Evolutionary conservation across 2,797 vertebrate genomes (phyloP).

Genomic region (Enteromius paludinosus): DNA sequence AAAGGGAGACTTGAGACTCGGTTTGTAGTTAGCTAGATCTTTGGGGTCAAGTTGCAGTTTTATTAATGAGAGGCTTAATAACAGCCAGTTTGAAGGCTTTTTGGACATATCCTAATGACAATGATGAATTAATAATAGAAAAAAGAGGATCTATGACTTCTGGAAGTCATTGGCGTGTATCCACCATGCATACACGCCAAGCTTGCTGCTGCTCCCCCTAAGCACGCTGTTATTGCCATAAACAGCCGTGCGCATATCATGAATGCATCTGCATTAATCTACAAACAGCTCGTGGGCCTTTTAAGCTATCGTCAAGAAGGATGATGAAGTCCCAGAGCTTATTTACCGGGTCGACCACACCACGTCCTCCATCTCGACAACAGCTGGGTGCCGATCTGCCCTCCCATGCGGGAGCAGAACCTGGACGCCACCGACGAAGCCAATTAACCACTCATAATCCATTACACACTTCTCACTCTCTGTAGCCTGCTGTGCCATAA

Average conservation of each 20-base stretch:
- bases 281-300: neutral
- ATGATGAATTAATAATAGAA: too few species aligned
- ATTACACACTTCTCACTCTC: conserved; percentile 26
- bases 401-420: conserved; percentile 13
- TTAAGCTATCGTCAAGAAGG: conserved; percentile 38
- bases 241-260: conserved; percentile 57
- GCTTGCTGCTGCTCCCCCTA: conserved; percentile 20
- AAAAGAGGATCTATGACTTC: too few species aligned
- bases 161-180: conserved; percentile 7
- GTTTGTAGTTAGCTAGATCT: too few species aligned
- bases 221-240: conserved; percentile 49
- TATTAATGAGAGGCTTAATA: too few species aligned
- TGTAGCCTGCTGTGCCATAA: conserved; percentile 41
- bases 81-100: too few species aligned
- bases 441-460: conserved; percentile 44
- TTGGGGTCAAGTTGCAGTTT: too few species aligned
- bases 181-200: conserved; percentile 5
- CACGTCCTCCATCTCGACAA: neutral
- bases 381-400: conserved; percentile 36
- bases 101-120: too few species aligned
- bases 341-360: conserved; percentile 43
- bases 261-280: conserved; percentile 64
- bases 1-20: too few species aligned
- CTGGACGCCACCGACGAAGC: conserved; percentile 24
- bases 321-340: conserved; percentile 44